Percentiles rank a stretch among this genome's conserved stretches.
phyloP scores from a whole-genome alignment of 2,113 vertebrate genomes.

The Ictidomys tridecemlineatus region DNA sequence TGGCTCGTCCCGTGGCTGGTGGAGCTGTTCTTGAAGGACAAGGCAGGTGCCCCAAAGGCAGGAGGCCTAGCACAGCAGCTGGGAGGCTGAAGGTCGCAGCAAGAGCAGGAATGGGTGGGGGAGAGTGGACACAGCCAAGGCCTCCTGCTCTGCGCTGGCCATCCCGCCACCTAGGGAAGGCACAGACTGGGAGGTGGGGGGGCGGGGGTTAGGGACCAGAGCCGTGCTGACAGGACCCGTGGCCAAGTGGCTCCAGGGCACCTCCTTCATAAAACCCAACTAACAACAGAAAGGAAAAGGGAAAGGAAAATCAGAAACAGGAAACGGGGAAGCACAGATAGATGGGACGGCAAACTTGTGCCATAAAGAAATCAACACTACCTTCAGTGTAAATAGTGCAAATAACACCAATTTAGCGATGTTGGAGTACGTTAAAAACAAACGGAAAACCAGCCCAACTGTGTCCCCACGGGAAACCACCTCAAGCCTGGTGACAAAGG shows the following conservation, averaged over 20 bases:
- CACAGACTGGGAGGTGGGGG: too few species aligned
- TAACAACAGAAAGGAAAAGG: neutral
- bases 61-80: too few species aligned
- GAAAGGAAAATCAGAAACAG: too few species aligned
- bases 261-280: too few species aligned
- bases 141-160: too few species aligned
- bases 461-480: neutral
- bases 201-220: too few species aligned
- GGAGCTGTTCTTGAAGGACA: neutral
- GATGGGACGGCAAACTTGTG: neutral
- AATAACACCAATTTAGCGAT: neutral
- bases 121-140: fast-evolving
- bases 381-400: neutral
- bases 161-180: too few species aligned
- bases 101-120: fast-evolving
- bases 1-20: neutral
- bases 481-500: neutral
- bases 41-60: neutral
- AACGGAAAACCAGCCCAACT: neutral
- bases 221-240: too few species aligned
- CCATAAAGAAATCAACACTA: neutral
- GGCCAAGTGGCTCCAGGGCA: too few species aligned
- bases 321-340: neutral
- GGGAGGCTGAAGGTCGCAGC: neutral
- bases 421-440: neutral